These are phyloP conservation scores for Crypturellus undulatus DNA, from an alignment of 2,113 vertebrate genomes.

Conservation along the genomic window DNA sequence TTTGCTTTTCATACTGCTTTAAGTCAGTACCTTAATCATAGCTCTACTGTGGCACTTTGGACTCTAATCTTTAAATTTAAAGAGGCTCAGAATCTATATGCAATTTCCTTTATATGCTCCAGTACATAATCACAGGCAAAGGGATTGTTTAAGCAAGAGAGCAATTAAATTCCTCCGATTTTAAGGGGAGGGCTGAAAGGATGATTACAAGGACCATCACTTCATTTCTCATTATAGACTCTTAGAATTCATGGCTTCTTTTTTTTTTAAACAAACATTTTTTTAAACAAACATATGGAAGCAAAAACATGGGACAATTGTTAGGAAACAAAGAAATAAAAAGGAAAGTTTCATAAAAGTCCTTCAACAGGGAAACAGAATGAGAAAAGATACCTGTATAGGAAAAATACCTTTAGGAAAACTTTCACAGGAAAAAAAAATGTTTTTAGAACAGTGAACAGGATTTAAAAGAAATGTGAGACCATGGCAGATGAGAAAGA, in stretches of 20 bases:
- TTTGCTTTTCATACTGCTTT: rapidly evolving
- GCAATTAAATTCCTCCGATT: not conserved
- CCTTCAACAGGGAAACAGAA: not conserved
- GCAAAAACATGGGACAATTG: not conserved
- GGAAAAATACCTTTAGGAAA: not conserved
- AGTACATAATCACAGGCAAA: not conserved
- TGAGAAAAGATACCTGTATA: not conserved
- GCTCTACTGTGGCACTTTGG: not conserved
- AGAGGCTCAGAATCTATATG: not conserved
- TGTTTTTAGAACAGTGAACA: not conserved
- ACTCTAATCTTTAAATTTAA: not conserved
- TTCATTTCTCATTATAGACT: not conserved
- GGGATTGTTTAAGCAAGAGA: not conserved
- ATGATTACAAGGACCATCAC: not conserved
- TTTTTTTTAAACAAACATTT: too few relatives aligned
- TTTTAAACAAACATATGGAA: not conserved
- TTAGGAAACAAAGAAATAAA: not conserved
- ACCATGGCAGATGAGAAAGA: not conserved
- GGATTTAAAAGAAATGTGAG: rapidly evolving
- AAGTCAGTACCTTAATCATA: not conserved
- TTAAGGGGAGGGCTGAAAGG: not conserved
- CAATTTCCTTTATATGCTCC: not conserved
- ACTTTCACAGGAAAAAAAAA: rapidly evolving
- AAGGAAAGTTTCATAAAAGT: not conserved
- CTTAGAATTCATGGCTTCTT: not conserved